Conservation (phyloP, 2,888 invertebrate genomes). For the Syrphus vitripennis region DNA sequence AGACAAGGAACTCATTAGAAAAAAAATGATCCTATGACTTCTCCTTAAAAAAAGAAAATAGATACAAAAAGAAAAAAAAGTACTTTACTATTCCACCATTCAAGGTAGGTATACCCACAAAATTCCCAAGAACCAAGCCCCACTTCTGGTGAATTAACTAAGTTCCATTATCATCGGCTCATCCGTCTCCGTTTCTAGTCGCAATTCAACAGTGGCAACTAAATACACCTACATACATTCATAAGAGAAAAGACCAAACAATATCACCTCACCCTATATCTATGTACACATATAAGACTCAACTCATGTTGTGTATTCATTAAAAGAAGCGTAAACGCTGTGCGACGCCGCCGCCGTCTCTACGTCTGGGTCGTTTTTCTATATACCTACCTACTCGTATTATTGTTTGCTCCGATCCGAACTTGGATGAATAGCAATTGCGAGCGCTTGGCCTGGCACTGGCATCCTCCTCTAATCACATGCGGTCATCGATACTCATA, state of each 20-base stretch:
- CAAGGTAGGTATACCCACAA: slow-evolving; percentile 9
- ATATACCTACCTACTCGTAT: no score
- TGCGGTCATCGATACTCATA: slow-evolving; percentile 71
- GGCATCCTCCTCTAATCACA: slow-evolving; percentile 71
- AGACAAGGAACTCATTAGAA: slow-evolving; percentile 36
- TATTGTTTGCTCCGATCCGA: slow-evolving; percentile 6
- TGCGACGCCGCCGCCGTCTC: slow-evolving; percentile 53
- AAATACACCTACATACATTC: slow-evolving; percentile 31
- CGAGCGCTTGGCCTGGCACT: slow-evolving; percentile 23
- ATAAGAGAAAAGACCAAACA: slow-evolving; percentile 28
- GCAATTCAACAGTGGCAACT: slow-evolving; percentile 31
- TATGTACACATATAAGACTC: neutral
- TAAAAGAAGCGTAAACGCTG: slow-evolving; percentile 66
- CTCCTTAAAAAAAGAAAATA: slow-evolving; percentile 15
- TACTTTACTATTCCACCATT: neutral
- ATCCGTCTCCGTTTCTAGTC: slow-evolving; percentile 43
- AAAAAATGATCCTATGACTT: slow-evolving; percentile 21
- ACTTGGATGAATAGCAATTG: slow-evolving; percentile 31
- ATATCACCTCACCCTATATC: slow-evolving; percentile 56
- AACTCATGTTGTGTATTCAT: slow-evolving; percentile 23
- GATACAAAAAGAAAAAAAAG: neutral
- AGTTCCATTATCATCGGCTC: slow-evolving; percentile 49
- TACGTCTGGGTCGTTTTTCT: slow-evolving; percentile 61
- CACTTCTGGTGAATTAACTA: slow-evolving; percentile 63
- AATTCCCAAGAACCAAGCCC: slow-evolving; percentile 52